These are phyloP conservation scores for Dendroctonus ponderosae DNA, from an alignment of 1,140 invertebrate species.

Conservation along the genomic window DNA sequence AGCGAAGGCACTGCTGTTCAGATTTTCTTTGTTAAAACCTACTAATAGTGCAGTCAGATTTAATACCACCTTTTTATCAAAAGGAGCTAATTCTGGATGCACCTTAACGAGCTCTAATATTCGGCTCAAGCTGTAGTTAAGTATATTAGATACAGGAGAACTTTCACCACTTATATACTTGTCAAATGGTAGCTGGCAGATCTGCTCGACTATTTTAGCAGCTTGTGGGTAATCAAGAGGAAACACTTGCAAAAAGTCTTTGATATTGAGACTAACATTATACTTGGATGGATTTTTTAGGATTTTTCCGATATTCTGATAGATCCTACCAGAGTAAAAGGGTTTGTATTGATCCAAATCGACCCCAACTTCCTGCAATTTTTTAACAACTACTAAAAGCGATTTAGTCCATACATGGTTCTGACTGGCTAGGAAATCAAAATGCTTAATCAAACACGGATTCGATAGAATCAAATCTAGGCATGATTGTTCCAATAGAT, in stretches of 20 bases:
- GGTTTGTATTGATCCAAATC: neutral
- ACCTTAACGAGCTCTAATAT: conserved; percentile 20
- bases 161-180: neutral
- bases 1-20: conserved; percentile 14
- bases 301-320: conserved; percentile 49
- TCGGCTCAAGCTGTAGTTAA: conserved; percentile 28
- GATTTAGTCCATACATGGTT: conserved; percentile 1
- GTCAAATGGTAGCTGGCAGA: no score
- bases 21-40: conserved; percentile 7
- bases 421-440: conserved; percentile 46
- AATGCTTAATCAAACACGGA: conserved; percentile 54
- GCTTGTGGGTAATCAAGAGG: conserved; percentile 25
- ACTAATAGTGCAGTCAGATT: conserved; percentile 25
- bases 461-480: conserved; percentile 32
- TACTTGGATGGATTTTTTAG: conserved; percentile 49
- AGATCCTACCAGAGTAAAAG: conserved; percentile 13
- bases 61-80: conserved; percentile 16
- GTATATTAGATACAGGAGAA: conserved; percentile 20
- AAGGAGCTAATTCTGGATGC: conserved; percentile 27
- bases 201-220: no score
- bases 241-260: conserved; percentile 31
- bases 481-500: conserved; percentile 14
- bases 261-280: conserved; percentile 35
- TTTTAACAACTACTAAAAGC: conserved; percentile 9
- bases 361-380: neutral